Evolutionary conservation across 1,140 invertebrate genomes (phyloP).

Genomic region (Eulimnadia texana): DNA sequence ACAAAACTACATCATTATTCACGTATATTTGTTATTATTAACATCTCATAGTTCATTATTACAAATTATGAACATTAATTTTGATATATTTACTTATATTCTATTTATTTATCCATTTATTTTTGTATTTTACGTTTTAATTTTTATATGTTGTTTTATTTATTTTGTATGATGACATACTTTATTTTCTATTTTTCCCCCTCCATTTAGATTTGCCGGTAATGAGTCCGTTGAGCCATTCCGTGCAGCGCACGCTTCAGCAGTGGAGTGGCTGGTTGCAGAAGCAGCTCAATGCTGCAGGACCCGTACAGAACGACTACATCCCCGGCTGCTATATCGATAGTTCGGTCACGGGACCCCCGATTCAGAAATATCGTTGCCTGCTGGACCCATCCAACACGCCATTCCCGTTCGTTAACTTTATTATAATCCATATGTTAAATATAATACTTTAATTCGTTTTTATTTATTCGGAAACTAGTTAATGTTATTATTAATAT

Average conservation of each 20-base stretch:
- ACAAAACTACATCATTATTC: too few relatives aligned
- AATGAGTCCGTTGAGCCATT: constrained; percentile 83
- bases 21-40: too few relatives aligned
- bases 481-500: not conserved
- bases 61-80: too few relatives aligned
- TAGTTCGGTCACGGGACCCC: constrained; percentile 49
- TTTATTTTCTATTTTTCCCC: constrained; percentile 21
- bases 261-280: constrained; percentile 74
- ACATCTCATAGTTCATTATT: too few relatives aligned
- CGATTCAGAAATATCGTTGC: constrained; percentile 83
- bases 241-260: constrained; percentile 63
- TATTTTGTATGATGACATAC: not conserved
- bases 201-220: constrained; percentile 83
- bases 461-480: constrained; percentile 1
- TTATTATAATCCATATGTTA: too few relatives aligned
- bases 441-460: constrained; percentile 4
- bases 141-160: constrained; percentile 5
- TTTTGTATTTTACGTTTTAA: not conserved
- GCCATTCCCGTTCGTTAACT: constrained; percentile 73
- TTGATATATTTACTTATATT: too few relatives aligned
- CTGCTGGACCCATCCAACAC: constrained; percentile 86
- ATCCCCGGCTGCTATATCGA: constrained; percentile 65
- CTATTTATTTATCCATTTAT: constrained; percentile 4
- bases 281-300: constrained; percentile 56
- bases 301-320: constrained; percentile 56